Evolutionary conservation across 2,888 invertebrate species (phyloP).

Genomic region (Megaustenia siamemsis): DNA sequence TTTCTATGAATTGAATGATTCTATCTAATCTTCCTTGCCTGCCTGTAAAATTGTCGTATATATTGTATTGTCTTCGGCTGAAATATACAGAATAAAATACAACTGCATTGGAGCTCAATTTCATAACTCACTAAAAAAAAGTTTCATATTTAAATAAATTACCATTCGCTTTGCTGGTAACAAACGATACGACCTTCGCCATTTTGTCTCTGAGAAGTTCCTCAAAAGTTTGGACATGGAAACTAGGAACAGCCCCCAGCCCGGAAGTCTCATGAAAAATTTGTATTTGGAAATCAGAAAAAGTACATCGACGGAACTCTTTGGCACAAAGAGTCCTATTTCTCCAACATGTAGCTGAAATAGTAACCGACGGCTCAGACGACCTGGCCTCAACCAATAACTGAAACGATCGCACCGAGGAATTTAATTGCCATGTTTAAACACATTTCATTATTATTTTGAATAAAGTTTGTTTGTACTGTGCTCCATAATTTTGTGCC

Average conservation of each 20-base stretch:
- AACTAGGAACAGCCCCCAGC: neutral
- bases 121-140: too few species aligned
- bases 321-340: neutral
- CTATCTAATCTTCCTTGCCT: too few species aligned
- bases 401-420: too few species aligned
- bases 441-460: too few species aligned
- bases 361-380: neutral
- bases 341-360: neutral
- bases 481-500: too few species aligned
- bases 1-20: too few species aligned
- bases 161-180: conserved; percentile 11
- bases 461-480: too few species aligned
- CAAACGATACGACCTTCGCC: conserved; percentile 51
- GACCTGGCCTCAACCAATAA: conserved; percentile 19
- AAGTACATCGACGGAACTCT: neutral
- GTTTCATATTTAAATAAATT: neutral
- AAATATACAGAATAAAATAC: too few species aligned
- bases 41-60: too few species aligned
- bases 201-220: conserved; percentile 15
- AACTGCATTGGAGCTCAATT: too few species aligned
- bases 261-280: neutral
- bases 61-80: too few species aligned
- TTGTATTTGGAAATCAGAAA: neutral
- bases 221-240: neutral
- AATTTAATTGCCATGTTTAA: too few species aligned